Conservation (phyloP, 2,888 invertebrate species). For the Trachelus iudaicus region DNA sequence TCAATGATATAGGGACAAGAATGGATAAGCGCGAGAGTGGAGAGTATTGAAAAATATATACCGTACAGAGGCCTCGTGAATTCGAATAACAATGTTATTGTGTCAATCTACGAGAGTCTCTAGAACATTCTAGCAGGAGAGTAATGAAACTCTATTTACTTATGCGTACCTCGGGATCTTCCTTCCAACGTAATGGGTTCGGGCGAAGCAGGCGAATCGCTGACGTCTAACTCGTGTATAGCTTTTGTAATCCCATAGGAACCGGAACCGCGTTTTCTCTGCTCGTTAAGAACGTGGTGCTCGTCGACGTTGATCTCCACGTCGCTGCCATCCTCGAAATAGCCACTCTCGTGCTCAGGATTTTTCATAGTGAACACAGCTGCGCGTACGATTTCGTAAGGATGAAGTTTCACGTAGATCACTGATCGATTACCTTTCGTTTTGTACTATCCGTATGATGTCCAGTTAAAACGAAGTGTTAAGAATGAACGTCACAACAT, state of each 20-base stretch:
- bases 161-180: conserved; percentile 34
- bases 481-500: not conserved
- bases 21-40: not conserved
- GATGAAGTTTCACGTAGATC: not conserved
- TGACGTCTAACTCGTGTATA: conserved; percentile 48
- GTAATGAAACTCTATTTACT: not conserved
- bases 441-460: not conserved
- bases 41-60: not conserved
- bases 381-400: conserved; percentile 4
- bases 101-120: not conserved
- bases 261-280: conserved; percentile 35
- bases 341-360: conserved; percentile 84
- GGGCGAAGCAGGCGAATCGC: conserved; percentile 49
- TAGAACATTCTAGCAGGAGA: not conserved
- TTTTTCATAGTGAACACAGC: conserved; percentile 64
- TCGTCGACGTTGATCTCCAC: conserved; percentile 47
- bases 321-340: conserved; percentile 79
- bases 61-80: not conserved
- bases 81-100: not conserved
- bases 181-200: conserved; percentile 35
- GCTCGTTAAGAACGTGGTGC: conserved; percentile 23
- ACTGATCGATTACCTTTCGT: not conserved
- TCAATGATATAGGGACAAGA: not conserved
- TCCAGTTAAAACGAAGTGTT: not conserved
- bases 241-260: conserved; percentile 46